Evolutionary conservation across 2,113 vertebrate genomes (phyloP), one percentile per base, ranked within the genome.

Genomic region (Ivindomyrus marchei): DNA sequence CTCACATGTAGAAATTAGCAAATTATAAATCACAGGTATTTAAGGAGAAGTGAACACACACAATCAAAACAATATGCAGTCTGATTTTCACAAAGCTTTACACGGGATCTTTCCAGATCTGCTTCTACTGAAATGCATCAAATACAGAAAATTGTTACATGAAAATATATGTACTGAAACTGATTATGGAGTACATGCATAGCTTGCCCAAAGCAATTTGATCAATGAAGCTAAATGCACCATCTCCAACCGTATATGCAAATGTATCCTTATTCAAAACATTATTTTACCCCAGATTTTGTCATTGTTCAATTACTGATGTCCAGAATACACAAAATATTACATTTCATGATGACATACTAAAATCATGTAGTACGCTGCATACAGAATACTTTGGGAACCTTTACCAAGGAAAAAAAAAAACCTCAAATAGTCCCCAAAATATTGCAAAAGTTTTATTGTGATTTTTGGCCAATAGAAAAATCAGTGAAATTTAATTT

Each of bases 61-160:
- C 95, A 92, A 94, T 93, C 94, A 94, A 94, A 94, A 94, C 92
- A 92, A 93, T 80, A 92, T 93, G 92, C 66, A 94, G 97, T 97
- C 96, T 94, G 95, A 97, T 97, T 96, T 96, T 94, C 95, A 98
- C 94, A 97, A 97, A 97, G 96, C 96, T 94, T 95, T 93, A 94
- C 92, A 96, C 93, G 94, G 92, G 94, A 97, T 96, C 96, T 96
- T 97, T 96, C 95, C 94, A 97, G 58, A 94, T 93, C 83, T 91
- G 95, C 95, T 95, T 96, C 95, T 96, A 98, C 95, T 95, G 96
- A 98, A 97, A 97, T 97, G 94, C 96, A 91, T 97, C 94, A 97
- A 97, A 95, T 97, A 97, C 96, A 88, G 53, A 24, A 88, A 88
- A 89, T 36, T 52, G 46, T 80, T 74, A 89, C 27, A 74, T 45